These are phyloP conservation scores for Schrankia costaestrigalis DNA, from an alignment of 2,888 invertebrate genomes.

Conservation along the genomic window DNA sequence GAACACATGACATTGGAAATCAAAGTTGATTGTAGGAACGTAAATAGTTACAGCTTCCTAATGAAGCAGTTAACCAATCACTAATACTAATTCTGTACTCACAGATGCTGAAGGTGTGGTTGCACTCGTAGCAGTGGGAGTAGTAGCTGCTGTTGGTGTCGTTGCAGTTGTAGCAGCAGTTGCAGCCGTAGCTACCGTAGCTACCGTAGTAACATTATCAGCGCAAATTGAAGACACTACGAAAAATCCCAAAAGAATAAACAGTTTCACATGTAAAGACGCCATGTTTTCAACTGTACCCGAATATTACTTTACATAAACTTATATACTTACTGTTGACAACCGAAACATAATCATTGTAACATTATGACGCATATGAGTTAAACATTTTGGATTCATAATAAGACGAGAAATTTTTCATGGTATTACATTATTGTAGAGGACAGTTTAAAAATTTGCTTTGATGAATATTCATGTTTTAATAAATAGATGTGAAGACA, in stretches of 20 bases:
- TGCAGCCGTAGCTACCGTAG: conserved; percentile 8
- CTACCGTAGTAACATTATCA: conserved; percentile 21
- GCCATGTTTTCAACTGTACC: conserved; percentile 31
- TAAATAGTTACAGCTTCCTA: too few species aligned
- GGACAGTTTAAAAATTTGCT: conserved; percentile 21
- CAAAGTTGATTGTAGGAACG: too few species aligned
- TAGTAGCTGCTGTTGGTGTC: not conserved
- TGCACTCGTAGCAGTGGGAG: not conserved
- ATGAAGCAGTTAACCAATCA: too few species aligned
- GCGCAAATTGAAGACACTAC: conserved; percentile 31
- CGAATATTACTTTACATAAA: conserved; percentile 18
- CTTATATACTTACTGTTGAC: conserved; percentile 29
- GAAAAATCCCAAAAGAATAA: conserved; percentile 28
- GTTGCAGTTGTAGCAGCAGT: conserved; percentile 9
- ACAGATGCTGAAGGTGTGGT: not conserved
- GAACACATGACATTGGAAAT: too few species aligned
- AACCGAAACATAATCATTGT: conserved; percentile 17
- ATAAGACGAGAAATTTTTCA: conserved; percentile 22
- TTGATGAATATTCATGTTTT: conserved; percentile 36
- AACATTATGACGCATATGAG: conserved; percentile 11
- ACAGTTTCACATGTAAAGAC: conserved; percentile 29
- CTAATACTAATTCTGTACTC: not conserved
- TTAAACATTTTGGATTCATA: conserved; percentile 20
- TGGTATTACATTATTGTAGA: conserved; percentile 24
- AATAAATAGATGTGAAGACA: conserved; percentile 7